A percentile compares a stretch with the other conserved stretches of the same genome.
phyloP scores from a whole-genome alignment of 2,888 invertebrate genomes.

The Eulithis testata region DNA sequence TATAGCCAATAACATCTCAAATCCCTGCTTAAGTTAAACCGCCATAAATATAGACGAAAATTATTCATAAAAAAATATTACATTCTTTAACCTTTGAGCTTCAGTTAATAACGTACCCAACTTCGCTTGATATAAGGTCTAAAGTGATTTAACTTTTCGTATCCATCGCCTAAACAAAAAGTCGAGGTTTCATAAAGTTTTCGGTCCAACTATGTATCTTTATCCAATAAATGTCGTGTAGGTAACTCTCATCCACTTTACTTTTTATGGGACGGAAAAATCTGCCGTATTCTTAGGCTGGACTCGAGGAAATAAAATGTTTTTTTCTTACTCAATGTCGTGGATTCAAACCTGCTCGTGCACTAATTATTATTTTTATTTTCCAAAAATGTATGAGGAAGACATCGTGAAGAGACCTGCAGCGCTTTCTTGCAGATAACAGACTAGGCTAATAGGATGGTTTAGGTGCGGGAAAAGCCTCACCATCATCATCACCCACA shows the following conservation, averaged over 20 bases:
- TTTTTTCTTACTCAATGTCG: too few species aligned
- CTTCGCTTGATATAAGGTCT: constrained; percentile 2
- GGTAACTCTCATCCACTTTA: constrained; percentile 18
- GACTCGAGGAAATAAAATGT: background rate
- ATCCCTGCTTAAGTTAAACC: constrained; percentile 1
- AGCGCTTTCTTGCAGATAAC: too few species aligned
- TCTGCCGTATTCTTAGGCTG: background rate
- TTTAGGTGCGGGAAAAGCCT: too few species aligned
- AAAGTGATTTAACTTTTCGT: constrained; percentile 17
- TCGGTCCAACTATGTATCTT: constrained; percentile 11
- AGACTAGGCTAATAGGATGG: too few species aligned
- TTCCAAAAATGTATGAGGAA: too few species aligned
- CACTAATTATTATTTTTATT: too few species aligned
- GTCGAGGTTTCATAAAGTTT: constrained; percentile 14
- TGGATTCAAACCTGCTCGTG: too few species aligned
- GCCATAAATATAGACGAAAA: constrained; percentile 18
- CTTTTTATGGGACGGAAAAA: constrained; percentile 5
- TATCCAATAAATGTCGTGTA: constrained; percentile 24
- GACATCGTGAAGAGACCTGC: too few species aligned
- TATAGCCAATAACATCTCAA: background rate
- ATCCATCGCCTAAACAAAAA: constrained; percentile 20
- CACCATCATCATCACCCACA: too few species aligned
- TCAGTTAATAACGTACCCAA: constrained; percentile 9
- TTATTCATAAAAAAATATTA: constrained; percentile 19
- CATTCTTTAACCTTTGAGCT: background rate